Evolutionary conservation across 2,888 invertebrate species (phyloP).

Genomic region (Xestia c-nigrum): DNA sequence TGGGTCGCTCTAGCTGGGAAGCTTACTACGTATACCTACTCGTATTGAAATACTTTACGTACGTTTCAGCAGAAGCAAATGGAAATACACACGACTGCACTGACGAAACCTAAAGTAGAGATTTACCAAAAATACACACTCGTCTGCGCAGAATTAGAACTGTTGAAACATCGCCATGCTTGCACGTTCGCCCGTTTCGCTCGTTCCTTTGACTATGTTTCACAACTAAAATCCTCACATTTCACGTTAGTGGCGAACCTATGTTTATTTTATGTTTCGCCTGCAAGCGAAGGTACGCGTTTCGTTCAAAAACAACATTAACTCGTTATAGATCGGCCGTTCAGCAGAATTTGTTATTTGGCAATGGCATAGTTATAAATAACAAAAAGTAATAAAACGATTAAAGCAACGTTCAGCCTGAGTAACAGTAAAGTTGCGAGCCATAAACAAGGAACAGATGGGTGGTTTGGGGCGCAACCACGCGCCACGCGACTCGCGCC

Average conservation of each 20-base stretch:
- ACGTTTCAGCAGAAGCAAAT: slow-evolving; percentile 17
- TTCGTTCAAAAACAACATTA: slow-evolving; percentile 40
- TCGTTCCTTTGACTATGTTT: slow-evolving; percentile 31
- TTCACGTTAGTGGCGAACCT: slow-evolving; percentile 28
- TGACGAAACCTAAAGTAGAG: slow-evolving; percentile 19
- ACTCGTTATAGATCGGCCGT: slow-evolving; percentile 28
- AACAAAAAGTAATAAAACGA: slow-evolving; percentile 65
- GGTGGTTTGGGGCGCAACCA: slow-evolving; percentile 59
- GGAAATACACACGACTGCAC: background rate
- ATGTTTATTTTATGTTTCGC: slow-evolving; percentile 27
- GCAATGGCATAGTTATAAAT: slow-evolving; percentile 55
- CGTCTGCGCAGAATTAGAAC: slow-evolving; percentile 23
- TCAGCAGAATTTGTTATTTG: slow-evolving; percentile 47
- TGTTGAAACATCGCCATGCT: slow-evolving; percentile 29
- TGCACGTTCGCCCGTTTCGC: slow-evolving; percentile 32
- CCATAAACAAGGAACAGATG: slow-evolving; percentile 71
- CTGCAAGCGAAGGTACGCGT: slow-evolving; percentile 9
- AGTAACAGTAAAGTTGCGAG: slow-evolving; percentile 67
- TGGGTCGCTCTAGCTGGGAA: background rate
- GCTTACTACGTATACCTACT: background rate
- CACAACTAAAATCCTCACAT: slow-evolving; percentile 44
- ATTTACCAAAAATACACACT: slow-evolving; percentile 23
- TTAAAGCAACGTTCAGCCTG: slow-evolving; percentile 63
- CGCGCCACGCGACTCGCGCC: slow-evolving; percentile 44
- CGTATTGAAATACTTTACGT: slow-evolving; percentile 1